Conservation (phyloP, 2,797 vertebrate genomes). For the Psittacula echo region DNA sequence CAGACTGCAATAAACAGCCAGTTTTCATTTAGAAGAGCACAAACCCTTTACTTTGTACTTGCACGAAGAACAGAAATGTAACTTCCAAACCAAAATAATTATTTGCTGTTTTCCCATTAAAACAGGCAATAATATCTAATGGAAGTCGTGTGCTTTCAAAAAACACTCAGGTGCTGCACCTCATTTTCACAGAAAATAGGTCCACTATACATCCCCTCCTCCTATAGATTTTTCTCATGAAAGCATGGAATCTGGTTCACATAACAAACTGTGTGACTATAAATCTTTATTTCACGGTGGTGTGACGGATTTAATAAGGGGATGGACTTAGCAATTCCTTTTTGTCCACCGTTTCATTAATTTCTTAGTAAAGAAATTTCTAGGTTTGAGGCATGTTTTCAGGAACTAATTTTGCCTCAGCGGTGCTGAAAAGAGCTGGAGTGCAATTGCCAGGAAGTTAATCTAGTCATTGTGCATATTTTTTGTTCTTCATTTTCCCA, state of each 20-base stretch:
- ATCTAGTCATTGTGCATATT: conserved; percentile 17
- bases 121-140: accelerated
- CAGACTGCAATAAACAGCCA: background rate
- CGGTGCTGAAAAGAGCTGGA: background rate
- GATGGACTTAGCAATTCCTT: background rate
- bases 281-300: background rate
- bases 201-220: accelerated
- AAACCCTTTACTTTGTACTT: background rate
- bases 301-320: background rate
- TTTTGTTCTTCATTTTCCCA: conserved; percentile 15
- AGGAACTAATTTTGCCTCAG: conserved; percentile 20
- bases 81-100: background rate
- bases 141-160: background rate
- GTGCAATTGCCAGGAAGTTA: conserved; percentile 11
- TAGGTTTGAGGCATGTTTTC: background rate
- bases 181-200: background rate
- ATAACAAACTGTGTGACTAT: background rate
- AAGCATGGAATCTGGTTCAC: background rate
- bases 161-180: background rate
- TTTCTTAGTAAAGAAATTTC: background rate
- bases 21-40: background rate
- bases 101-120: background rate
- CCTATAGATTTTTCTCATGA: background rate
- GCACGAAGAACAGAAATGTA: background rate
- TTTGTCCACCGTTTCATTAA: background rate